A percentile compares a stretch with the other conserved stretches of the same genome.
These are phyloP conservation scores for Ailuropoda melanoleuca DNA, from an alignment of 2,113 vertebrate species.

Conservation along the genomic window DNA sequence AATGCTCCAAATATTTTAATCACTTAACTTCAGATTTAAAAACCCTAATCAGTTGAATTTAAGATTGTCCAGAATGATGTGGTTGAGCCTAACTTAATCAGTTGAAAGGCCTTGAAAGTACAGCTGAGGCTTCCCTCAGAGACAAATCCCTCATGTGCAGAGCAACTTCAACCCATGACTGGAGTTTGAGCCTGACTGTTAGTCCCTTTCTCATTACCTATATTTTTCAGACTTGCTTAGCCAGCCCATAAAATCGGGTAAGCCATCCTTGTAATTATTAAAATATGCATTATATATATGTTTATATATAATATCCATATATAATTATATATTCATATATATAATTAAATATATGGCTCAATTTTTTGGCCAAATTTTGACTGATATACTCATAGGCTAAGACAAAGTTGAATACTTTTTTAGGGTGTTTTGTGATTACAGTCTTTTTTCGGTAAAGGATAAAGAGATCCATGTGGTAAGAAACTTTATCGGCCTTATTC, in stretches of 20 bases:
- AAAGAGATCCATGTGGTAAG: background rate
- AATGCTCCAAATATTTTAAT: background rate
- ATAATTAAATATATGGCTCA: background rate
- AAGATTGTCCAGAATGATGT: background rate
- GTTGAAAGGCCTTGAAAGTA: background rate
- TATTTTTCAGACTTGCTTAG: background rate
- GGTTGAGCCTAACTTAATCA: background rate
- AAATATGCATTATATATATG: background rate
- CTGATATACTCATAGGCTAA: background rate
- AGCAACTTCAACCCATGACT: background rate
- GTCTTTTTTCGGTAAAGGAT: background rate
- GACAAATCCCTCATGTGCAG: background rate
- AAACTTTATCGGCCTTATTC: background rate
- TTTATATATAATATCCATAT: background rate
- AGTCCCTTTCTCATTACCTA: background rate
- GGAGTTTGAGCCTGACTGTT: background rate
- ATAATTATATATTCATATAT: background rate
- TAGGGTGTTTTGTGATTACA: background rate
- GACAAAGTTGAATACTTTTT: background rate
- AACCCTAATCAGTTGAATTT: background rate
- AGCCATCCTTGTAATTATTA: background rate
- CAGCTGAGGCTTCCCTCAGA: background rate
- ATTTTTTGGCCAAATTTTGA: background rate
- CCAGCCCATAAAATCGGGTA: background rate
- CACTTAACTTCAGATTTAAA: background rate